phyloP scores from a whole-genome alignment of 2,113 vertebrate genomes.

The Oncorhynchus clarkii region DNA sequence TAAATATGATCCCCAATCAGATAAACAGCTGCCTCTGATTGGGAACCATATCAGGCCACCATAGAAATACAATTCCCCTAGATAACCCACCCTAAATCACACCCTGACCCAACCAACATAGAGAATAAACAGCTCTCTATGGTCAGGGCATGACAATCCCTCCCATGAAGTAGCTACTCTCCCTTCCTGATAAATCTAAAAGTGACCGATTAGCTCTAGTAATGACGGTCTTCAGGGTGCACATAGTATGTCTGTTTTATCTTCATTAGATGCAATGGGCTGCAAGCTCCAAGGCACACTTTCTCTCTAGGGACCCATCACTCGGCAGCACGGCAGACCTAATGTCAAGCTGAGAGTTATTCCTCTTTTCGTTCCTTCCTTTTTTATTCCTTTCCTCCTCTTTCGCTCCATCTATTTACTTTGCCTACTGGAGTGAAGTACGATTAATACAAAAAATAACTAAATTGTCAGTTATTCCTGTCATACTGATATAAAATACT shows the following conservation, averaged over 20 bases:
- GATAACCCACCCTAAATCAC: too few species aligned
- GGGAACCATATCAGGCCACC: too few species aligned
- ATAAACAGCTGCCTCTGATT: too few species aligned
- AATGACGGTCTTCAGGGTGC: constrained; percentile 50
- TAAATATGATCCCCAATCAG: too few species aligned
- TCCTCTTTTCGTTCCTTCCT: background rate
- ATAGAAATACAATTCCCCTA: too few species aligned
- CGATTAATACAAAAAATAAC: background rate
- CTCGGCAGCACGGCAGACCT: constrained; percentile 53
- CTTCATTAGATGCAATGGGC: constrained; percentile 55
- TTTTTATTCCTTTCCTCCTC: background rate
- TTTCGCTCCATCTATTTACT: background rate
- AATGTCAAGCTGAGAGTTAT: constrained; percentile 36
- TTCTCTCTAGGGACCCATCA: constrained; percentile 49
- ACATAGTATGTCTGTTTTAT: constrained; percentile 49
- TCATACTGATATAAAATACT: background rate
- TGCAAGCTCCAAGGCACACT: constrained; percentile 31
- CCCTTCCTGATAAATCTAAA: constrained; percentile 53
- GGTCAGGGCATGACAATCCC: too few species aligned
- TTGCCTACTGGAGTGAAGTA: background rate
- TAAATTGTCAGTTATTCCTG: too few species aligned
- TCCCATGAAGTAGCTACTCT: constrained; percentile 27
- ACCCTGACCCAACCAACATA: too few species aligned
- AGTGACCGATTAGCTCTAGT: constrained; percentile 61
- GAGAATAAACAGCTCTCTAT: too few species aligned